Base-by-base conservation (phyloP, 2,888 invertebrate species). In the Phrixothrix hirtus region DNA sequence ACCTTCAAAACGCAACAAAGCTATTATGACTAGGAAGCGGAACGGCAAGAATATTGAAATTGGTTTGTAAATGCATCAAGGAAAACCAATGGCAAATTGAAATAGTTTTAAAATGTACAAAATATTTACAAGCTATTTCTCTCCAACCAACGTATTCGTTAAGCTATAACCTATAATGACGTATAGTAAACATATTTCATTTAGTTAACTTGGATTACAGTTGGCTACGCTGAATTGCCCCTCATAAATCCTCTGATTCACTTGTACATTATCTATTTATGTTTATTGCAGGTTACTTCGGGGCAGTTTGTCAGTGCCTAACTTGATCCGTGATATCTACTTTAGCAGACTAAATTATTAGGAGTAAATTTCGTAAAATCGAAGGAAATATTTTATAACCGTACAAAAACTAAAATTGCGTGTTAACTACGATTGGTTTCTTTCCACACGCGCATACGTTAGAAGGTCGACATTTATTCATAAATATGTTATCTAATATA, bases 211-310 rank as follows among this genome's bases (percentile, higher is more conserved):
- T 49, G 29, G 58, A 67, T 65, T 67, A 63, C 58, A 63, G 53
- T 60, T 58, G 58, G 63, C 59, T 54, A 63, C 63, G 64, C 49
- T 60, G 62, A 63, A 68, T 68, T 61, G 65, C 64, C 62, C 62
- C 64, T 61, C 66, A 67, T 70, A 69, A 70, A 70, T 70, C 65
- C 64, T 61, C 62, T 65, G 63, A 65, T 65, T 66, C 66, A 63
- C 62, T 66, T 59, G 59, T 63, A 59, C 65, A 67, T 69, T 69
- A 69, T 66, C 64, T 67, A 69, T 67, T 69, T 66, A 68, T 64
- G 66, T 64, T 68, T 61, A 67, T 66, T 67, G 64, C 63, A 51
- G 63, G 61, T 63, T 63, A 64, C 58, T 60, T 61, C 55, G 51
- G 57, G 61, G 59, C 60, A 64, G 58, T 67, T 67, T 67, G 66